Conservation (phyloP, 1,140 invertebrate species). For the Aphelenchoides avenae region DNA sequence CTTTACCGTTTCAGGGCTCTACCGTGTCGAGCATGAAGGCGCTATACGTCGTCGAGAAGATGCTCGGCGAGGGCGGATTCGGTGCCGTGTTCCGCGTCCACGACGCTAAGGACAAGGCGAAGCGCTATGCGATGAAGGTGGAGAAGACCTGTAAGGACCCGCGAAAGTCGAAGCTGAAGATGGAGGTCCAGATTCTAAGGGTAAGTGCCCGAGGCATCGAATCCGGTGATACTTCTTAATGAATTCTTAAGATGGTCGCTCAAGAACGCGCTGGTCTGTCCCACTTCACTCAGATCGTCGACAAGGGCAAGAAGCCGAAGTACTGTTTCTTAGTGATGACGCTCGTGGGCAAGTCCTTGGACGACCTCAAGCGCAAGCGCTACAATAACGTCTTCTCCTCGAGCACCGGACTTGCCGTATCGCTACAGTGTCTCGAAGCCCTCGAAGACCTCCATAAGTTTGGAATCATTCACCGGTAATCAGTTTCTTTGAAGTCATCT, state of each 20-base stretch:
- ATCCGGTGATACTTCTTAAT: no score
- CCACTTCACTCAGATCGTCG: constrained; percentile 22
- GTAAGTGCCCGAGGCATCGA: no score
- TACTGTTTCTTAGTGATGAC: constrained; percentile 33
- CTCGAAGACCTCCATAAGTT: constrained; percentile 22
- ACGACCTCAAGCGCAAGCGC: constrained; percentile 21
- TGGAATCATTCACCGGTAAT: constrained; percentile 31
- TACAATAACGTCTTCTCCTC: constrained; percentile 12
- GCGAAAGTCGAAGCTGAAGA: constrained; percentile 10
- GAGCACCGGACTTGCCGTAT: constrained; percentile 19
- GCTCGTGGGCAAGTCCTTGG: constrained; percentile 20
- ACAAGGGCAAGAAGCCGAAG: constrained; percentile 14
- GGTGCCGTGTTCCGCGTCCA: constrained; percentile 13
- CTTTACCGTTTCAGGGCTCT: no score
- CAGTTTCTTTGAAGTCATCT: neutral
- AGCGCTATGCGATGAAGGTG: constrained; percentile 9
- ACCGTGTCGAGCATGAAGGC: no score
- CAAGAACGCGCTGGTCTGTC: neutral
- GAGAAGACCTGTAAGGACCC: constrained; percentile 2
- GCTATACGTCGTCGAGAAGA: constrained; percentile 4
- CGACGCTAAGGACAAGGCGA: neutral
- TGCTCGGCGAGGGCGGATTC: constrained; percentile 14
- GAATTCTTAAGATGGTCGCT: constrained; percentile 17
- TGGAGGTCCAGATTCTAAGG: constrained; percentile 1
- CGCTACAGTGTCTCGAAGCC: constrained; percentile 37